Conservation (phyloP, 1,140 invertebrate genomes). For the Glomeris maerens region DNA sequence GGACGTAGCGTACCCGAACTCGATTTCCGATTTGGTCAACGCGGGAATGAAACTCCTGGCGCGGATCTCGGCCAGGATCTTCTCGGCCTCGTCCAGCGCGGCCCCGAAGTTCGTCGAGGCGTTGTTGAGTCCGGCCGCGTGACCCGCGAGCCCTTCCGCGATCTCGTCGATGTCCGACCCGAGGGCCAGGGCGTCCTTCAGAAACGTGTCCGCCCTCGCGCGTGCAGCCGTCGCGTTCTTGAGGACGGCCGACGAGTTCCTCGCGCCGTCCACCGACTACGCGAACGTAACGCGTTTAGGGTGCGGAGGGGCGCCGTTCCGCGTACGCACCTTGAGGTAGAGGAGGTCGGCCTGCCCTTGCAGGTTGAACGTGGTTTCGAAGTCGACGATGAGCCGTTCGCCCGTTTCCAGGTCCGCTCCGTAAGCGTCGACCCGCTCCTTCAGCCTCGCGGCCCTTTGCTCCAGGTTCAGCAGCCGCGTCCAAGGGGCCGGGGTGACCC, state of each 20-base stretch:
- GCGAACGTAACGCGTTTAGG: not conserved
- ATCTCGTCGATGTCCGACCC: not conserved
- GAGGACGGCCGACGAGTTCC: not conserved
- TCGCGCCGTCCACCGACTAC: not conserved
- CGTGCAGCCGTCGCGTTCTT: not conserved
- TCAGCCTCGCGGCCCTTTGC: conserved; percentile 16
- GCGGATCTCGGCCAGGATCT: conserved; percentile 40
- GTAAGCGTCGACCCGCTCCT: conserved; percentile 13
- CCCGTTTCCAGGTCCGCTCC: not conserved
- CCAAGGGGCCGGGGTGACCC: conserved; percentile 59
- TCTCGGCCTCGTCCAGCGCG: conserved; percentile 41
- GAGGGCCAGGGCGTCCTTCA: not conserved
- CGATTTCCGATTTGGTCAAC: conserved; percentile 31
- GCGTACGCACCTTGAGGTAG: not conserved
- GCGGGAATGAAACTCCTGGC: conserved; percentile 33
- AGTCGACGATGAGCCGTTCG: not conserved
- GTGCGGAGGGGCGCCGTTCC: not conserved
- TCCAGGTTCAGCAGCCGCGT: conserved; percentile 40
- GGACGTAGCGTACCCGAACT: too few relatives aligned
- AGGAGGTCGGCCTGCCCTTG: not conserved
- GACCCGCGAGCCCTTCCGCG: conserved; percentile 31
- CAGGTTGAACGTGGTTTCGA: not conserved
- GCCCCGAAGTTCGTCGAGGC: conserved; percentile 42
- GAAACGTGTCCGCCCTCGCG: not conserved
- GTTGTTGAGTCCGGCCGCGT: conserved; percentile 34